Percentiles rank a stretch among this genome's conserved stretches.
Conservation (phyloP, 2,888 invertebrate species). For the Arrhopalites spinosus region DNA sequence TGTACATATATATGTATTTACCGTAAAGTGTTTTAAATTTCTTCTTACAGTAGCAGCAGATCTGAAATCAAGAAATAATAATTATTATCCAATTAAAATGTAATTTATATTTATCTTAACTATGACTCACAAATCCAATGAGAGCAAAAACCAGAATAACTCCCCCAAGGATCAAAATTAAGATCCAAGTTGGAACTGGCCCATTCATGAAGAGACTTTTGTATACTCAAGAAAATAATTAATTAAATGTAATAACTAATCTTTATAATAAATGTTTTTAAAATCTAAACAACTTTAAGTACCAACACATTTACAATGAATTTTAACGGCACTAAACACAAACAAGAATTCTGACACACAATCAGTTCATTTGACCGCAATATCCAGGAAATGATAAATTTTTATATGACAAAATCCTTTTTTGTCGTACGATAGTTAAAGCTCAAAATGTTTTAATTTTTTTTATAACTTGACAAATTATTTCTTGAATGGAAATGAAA, state of each 20-base stretch:
- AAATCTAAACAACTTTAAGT: neutral
- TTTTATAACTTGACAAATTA: no score
- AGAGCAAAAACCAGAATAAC: neutral
- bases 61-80: neutral
- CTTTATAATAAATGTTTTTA: neutral
- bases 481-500: neutral
- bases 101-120: neutral
- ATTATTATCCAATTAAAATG: neutral
- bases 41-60: conserved; percentile 18
- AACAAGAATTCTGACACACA: no score
- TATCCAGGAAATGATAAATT: no score
- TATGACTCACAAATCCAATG: conserved; percentile 9
- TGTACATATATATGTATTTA: neutral
- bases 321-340: neutral
- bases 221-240: neutral
- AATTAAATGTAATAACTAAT: neutral
- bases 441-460: no score
- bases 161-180: conserved; percentile 18
- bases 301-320: neutral
- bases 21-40: conserved; percentile 3
- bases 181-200: no score
- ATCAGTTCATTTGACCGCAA: no score
- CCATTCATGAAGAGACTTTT: neutral
- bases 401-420: no score
- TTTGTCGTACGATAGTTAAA: no score